These are phyloP conservation scores for Oopsacas minuta DNA, from an alignment of 37 sponge, comb jelly and placozoan species.

Conservation along the genomic window DNA sequence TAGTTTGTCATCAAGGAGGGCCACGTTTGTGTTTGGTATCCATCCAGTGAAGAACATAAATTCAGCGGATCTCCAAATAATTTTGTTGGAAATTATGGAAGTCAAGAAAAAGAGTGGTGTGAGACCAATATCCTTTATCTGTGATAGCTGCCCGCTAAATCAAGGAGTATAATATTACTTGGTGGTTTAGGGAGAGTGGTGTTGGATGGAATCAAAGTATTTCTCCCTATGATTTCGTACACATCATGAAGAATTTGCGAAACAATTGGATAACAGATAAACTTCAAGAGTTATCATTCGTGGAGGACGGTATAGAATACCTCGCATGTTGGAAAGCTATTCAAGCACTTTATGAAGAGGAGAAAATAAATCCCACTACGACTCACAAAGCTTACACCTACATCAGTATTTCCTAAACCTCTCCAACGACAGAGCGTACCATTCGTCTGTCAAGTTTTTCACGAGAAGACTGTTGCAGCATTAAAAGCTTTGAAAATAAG, in stretches of 20 bases:
- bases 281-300: constrained; percentile 10
- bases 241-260: neutral
- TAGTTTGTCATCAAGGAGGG: constrained; percentile 15
- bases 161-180: neutral
- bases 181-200: neutral
- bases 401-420: neutral
- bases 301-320: neutral
- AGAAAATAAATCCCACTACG: neutral
- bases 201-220: neutral
- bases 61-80: neutral
- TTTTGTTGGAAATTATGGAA: constrained; percentile 6
- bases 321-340: neutral
- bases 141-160: neutral
- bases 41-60: constrained; percentile 8
- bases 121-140: neutral
- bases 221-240: neutral
- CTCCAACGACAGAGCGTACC: neutral
- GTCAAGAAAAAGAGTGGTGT: neutral
- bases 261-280: constrained; percentile 13
- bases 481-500: neutral
- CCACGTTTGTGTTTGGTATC: constrained; percentile 2
- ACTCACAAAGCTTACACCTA: constrained; percentile 8
- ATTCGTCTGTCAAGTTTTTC: neutral
- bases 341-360: constrained; percentile 12
- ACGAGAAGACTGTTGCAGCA: constrained; percentile 3